Conservation (phyloP, 2,113 vertebrate species). For the Synchiropus splendidus region DNA sequence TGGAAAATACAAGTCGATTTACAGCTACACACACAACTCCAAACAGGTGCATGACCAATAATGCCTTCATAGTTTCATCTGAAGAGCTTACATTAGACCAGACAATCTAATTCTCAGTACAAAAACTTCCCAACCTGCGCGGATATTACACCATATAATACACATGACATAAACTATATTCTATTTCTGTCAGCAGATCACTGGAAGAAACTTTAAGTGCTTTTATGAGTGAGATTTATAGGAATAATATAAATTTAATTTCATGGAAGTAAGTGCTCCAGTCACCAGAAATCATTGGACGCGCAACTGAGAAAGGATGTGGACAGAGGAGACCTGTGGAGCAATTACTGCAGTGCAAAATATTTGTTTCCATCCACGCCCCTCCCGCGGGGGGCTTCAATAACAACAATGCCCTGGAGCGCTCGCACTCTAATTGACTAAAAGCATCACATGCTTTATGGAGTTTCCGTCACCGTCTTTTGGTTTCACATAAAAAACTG, state of each 20-base stretch:
- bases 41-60: too few species aligned
- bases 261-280: slow-evolving; percentile 11
- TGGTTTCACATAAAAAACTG: slow-evolving; percentile 63
- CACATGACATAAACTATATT: too few species aligned
- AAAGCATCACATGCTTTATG: slow-evolving; percentile 67
- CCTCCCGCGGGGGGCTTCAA: slow-evolving; percentile 32
- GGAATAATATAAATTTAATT: slow-evolving; percentile 12
- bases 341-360: slow-evolving; percentile 31
- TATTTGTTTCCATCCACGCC: slow-evolving; percentile 40
- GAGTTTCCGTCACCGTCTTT: slow-evolving; percentile 64
- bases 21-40: too few species aligned
- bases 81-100: too few species aligned
- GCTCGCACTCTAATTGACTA: slow-evolving; percentile 63
- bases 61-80: too few species aligned
- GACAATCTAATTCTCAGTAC: too few species aligned
- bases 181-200: too few species aligned
- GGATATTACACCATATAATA: slow-evolving; percentile 17
- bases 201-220: slow-evolving; percentile 26
- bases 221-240: slow-evolving; percentile 40
- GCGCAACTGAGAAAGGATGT: too few species aligned
- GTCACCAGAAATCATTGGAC: not conserved
- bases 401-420: slow-evolving; percentile 46
- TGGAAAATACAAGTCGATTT: too few species aligned
- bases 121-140: not conserved
- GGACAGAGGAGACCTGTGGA: slow-evolving; percentile 11